Evolutionary conservation across 2,888 invertebrate genomes (phyloP), one percentile per base, ranked within the genome.

Genomic region (Callyntrura sp.): DNA sequence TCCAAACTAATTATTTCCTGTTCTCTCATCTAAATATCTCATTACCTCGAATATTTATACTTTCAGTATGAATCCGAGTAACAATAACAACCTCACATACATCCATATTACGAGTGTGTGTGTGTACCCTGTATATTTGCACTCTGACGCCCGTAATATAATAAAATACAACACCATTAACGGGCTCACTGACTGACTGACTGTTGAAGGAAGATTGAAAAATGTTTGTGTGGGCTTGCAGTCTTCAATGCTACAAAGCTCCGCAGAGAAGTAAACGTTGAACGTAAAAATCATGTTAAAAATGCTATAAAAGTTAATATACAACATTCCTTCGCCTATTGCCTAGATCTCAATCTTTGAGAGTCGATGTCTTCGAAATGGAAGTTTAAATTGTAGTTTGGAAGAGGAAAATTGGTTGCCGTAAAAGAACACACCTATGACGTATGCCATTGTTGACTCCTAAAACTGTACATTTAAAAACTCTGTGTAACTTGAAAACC

Each of bases 1-100:
- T 93, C 93, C 92, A 89, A 48, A 57, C 92, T 93, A 93, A 93
- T 93, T 93, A 93, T 92, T 93, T 93, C 93, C 93, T 92, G 92
- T 92, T 92, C 91, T 82, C 91, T 91, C 90, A 82, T 88, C 91
- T 91, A 92, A 92, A 92, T 92, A 92, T 92, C 91, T 90, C 91
- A 92, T 92, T 93, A 92, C 92, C 84, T 70, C 60, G 57, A 6
- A 68, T 68, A 68, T 35, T 68, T 68, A 68, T 68, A 68, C 68
- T 17, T 68, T n/a, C 8, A 43, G n/a, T 48, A 60, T 76, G 60
- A 43, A 89, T 57, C 25, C 48, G 23, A 76, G 48, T 48, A 9
- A 45, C 48, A 45, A 73, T 14, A 14, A 48, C 48, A 73, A 73
- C 73, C 11, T n/a, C n/a, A n/a, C n/a, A n/a, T n/a, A n/a, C n/a